phyloP scores from a whole-genome alignment of 2,888 invertebrate species.

The Apeira syringaria region DNA sequence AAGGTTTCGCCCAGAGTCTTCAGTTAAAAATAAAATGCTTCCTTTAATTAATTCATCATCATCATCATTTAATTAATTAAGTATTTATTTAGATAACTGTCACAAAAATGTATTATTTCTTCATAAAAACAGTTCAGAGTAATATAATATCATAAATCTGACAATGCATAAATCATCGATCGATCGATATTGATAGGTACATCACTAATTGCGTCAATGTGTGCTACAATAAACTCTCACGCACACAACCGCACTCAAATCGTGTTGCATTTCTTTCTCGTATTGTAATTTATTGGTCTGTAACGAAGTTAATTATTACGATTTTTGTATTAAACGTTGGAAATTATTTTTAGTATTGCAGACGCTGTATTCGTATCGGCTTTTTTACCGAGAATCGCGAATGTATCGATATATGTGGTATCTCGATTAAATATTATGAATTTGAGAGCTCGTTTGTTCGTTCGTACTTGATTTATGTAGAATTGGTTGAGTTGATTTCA shows the following conservation, averaged over 20 bases:
- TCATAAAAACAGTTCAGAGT: no score
- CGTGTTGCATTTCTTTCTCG: slow-evolving; percentile 78
- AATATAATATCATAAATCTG: no score
- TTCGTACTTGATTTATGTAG: not conserved
- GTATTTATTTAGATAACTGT: no score
- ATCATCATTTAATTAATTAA: no score
- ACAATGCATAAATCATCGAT: no score
- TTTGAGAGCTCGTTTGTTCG: not conserved
- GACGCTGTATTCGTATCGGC: slow-evolving; percentile 47
- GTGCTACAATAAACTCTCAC: slow-evolving; percentile 33
- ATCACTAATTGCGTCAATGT: slow-evolving; percentile 39
- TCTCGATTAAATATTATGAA: not conserved
- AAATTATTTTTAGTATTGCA: slow-evolving; percentile 80
- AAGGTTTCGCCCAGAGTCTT: no score
- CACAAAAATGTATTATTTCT: no score
- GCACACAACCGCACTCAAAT: slow-evolving; percentile 41
- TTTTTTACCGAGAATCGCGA: slow-evolving; percentile 68
- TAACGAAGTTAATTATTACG: slow-evolving; percentile 83
- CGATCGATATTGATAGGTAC: slow-evolving; percentile 8
- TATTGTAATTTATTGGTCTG: slow-evolving; percentile 83
- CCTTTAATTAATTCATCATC: no score
- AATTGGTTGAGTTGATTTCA: no score
- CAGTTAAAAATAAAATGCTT: no score
- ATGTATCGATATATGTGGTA: slow-evolving; percentile 39
- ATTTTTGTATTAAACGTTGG: slow-evolving; percentile 84